Percentiles rank a stretch among this genome's conserved stretches.
Evolutionary conservation across 1,140 invertebrate species (phyloP).

Genomic region (Cherax quadricarinatus): DNA sequence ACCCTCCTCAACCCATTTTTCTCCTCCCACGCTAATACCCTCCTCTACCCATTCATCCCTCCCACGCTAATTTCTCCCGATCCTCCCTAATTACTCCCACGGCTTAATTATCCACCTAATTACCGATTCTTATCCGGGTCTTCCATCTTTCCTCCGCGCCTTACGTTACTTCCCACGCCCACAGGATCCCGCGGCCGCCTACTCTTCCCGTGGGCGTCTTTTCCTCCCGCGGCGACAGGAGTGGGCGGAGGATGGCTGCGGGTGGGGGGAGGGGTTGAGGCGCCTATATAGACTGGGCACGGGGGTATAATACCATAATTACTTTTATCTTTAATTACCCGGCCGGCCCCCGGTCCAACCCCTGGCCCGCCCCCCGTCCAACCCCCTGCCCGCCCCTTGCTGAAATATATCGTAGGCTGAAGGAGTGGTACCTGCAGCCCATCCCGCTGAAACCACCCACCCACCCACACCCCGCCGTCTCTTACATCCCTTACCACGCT

Average conservation of each 20-base stretch:
- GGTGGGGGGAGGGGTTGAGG: background rate
- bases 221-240: background rate
- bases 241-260: background rate
- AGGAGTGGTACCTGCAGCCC: background rate
- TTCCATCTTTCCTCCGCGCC: no score
- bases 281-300: slow-evolving; percentile 17
- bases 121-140: no score
- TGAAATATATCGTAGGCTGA: slow-evolving; percentile 36
- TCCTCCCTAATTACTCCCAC: no score
- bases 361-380: slow-evolving; percentile 26
- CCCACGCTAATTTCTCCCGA: no score
- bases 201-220: no score
- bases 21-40: background rate
- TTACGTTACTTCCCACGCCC: no score
- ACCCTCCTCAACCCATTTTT: slow-evolving; percentile 9
- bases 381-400: slow-evolving; percentile 18
- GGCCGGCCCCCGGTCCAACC: slow-evolving; percentile 31
- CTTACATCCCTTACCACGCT: no score
- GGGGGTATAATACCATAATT: slow-evolving; percentile 31
- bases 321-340: slow-evolving; percentile 61
- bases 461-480: no score
- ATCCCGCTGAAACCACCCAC: background rate
- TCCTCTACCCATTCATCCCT: background rate
- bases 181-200: no score
- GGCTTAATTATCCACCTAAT: no score